phyloP scores from a whole-genome alignment of 2,113 vertebrate species.

The Dromaius novaehollandiae region DNA sequence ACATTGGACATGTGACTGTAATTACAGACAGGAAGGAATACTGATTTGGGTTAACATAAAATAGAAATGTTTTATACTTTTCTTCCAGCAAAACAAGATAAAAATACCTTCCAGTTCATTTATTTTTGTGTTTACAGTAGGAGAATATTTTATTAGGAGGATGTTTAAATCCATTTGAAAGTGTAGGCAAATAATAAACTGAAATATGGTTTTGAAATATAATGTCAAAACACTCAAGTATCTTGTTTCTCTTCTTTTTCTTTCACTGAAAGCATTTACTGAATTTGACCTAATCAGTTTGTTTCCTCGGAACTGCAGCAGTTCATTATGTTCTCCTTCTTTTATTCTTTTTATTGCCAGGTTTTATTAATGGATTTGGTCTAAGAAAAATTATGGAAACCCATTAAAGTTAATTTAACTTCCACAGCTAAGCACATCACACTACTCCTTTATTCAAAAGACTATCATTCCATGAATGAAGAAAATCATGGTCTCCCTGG shows the following conservation, averaged over 20 bases:
- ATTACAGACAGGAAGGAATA: not conserved
- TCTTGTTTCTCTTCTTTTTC: not conserved
- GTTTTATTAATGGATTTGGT: not conserved
- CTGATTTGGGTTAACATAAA: not conserved
- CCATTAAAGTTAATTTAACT: not conserved
- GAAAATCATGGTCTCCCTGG: not conserved
- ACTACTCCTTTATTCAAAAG: not conserved
- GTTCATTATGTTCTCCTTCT: not conserved
- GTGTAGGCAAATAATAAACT: not conserved
- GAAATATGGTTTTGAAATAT: not conserved
- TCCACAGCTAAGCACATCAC: not conserved
- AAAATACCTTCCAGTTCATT: not conserved
- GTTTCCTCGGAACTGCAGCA: not conserved
- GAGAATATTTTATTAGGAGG: not conserved
- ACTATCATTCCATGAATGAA: not conserved
- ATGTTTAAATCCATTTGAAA: not conserved
- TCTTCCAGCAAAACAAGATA: not conserved
- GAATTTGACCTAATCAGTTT: not conserved
- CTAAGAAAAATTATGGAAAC: not conserved
- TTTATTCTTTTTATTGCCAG: not conserved
- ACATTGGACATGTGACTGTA: not conserved
- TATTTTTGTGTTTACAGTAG: not conserved
- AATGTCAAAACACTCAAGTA: constrained; percentile 4
- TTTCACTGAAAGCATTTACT: not conserved
- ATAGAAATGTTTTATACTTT: not conserved